Base-by-base conservation (phyloP, 92 coral and sea anemone species). In the Virgularia gustaviana region DNA sequence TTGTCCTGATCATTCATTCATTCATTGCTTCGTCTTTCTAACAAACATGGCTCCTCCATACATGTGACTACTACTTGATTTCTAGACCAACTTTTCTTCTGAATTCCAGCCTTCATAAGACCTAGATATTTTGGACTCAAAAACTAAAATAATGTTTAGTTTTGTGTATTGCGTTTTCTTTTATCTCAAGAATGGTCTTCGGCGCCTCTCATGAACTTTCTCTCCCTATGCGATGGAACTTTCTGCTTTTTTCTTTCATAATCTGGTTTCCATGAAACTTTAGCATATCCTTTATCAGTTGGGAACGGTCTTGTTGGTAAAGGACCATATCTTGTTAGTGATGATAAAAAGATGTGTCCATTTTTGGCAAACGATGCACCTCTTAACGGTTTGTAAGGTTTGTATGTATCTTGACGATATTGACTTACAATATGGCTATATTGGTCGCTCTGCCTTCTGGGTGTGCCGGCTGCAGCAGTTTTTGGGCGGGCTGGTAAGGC, bases 231-330 rank as follows among this genome's bases (percentile, higher is more conserved):
- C 30, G 45, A 49, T 6, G 75, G 75, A 0, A 68, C 45, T 49
- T 49, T 49, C 15, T 29, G 75, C 36, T 34, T 68, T 34, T 53
- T 53, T 1, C 49, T 49, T 30, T 68, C 61, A 42, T 2, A 30
- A 37, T 31, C 36, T 9, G 59, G 18, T 13, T 49, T 49, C 75
- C 75, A 49, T 3, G 75, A 68, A 68, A 68, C 30, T 25, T 49
- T 15, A 20, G 53, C 29, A 15, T 10, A 19, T 18, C 60, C 54
- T 34, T 16, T 68, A 38, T 68, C 60, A 30, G 47, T 68, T 49
- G 74, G 58, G 22, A 49, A 67, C 11, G 74, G 74, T 34, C 49
- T 67, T n/a, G 18, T 30, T 15, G 74, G 74, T 1, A 67, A 43
- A 34, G 28, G 20, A 2, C 59, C 74, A 49, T 45, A 24, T 45